phyloP scores from a whole-genome alignment of 2,888 invertebrate species.

The Eupithecia vulgata region DNA sequence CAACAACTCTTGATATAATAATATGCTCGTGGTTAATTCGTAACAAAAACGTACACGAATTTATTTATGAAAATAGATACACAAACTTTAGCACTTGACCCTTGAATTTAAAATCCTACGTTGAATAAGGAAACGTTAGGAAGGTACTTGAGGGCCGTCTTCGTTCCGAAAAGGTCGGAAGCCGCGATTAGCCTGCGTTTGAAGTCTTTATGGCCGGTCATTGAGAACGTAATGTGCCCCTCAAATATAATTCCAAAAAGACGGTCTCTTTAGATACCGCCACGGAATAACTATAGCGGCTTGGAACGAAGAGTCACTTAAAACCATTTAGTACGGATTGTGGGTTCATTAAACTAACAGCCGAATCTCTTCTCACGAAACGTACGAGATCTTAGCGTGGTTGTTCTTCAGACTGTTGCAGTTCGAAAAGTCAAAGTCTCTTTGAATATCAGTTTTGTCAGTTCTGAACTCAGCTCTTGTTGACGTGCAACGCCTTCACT shows the following conservation, averaged over 20 bases:
- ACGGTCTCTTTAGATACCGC: slow-evolving; percentile 59
- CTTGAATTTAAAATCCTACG: slow-evolving; percentile 58
- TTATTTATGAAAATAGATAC: slow-evolving; percentile 12
- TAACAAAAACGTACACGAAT: not conserved
- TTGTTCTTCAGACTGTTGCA: not conserved
- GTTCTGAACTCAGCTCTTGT: not conserved
- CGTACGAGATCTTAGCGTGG: not conserved
- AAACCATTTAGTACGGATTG: not conserved
- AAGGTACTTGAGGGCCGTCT: slow-evolving; percentile 69
- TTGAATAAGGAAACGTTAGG: slow-evolving; percentile 67
- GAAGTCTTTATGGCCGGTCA: slow-evolving; percentile 80
- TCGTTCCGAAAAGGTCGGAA: slow-evolving; percentile 77
- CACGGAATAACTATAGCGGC: not conserved
- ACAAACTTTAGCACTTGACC: slow-evolving; percentile 50
- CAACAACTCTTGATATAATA: not conserved
- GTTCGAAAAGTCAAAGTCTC: not conserved
- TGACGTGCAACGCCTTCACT: too few relatives aligned
- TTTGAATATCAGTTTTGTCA: not conserved
- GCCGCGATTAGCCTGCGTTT: slow-evolving; percentile 81
- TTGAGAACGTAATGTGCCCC: slow-evolving; percentile 77
- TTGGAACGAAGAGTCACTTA: not conserved
- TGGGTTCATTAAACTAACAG: not conserved
- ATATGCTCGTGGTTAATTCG: not conserved
- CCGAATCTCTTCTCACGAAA: not conserved
- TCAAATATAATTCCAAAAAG: slow-evolving; percentile 78